These are phyloP conservation scores for Toxostoma redivivum DNA, from an alignment of 2,113 vertebrate genomes.

Conservation along the genomic window DNA sequence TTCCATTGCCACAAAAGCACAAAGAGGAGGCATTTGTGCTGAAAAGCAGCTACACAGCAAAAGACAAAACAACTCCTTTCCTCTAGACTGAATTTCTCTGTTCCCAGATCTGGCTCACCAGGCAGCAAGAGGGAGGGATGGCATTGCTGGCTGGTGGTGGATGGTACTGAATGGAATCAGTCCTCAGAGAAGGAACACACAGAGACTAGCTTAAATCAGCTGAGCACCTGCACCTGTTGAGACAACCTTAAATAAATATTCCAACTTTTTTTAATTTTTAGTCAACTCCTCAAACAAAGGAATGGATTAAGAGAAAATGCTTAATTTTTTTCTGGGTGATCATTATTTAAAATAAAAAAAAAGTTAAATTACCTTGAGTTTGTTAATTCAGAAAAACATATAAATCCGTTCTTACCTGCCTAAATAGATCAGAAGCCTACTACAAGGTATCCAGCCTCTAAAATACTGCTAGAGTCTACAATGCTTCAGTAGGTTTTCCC, in stretches of 20 bases:
- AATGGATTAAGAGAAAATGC: background rate
- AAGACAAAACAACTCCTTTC: background rate
- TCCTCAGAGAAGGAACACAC: background rate
- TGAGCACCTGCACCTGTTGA: background rate
- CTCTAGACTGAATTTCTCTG: background rate
- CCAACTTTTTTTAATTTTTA: background rate
- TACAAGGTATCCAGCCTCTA: background rate
- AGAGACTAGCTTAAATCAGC: background rate
- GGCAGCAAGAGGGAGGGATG: background rate
- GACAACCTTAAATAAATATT: background rate
- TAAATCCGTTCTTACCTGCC: background rate
- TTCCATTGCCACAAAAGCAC: background rate
- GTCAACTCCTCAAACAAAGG: background rate
- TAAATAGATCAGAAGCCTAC: background rate
- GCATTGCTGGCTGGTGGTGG: background rate
- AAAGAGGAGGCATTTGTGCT: background rate
- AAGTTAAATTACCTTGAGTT: background rate
- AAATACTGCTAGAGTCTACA: background rate
- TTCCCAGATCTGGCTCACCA: background rate
- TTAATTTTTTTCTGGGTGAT: background rate
- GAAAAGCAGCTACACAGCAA: background rate
- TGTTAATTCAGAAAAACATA: background rate
- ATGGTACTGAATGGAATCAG: background rate
- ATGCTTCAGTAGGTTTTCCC: background rate
- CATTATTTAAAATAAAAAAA: background rate